Evolutionary conservation across 2,113 vertebrate genomes (phyloP).

Genomic region (Poeciliopsis prolifica): DNA sequence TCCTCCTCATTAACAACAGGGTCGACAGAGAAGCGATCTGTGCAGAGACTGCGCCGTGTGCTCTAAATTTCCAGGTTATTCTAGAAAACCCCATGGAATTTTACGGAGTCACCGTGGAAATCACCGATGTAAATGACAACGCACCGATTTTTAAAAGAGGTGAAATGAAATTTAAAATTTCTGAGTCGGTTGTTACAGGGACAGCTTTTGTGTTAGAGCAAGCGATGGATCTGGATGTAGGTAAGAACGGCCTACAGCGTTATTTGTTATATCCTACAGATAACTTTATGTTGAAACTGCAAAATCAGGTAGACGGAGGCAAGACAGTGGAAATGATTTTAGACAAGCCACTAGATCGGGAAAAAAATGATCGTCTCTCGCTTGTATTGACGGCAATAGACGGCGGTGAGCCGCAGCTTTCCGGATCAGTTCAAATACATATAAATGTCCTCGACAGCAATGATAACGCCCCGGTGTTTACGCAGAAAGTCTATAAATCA

Average conservation of each 20-base stretch:
- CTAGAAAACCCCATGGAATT: slow-evolving; percentile 81
- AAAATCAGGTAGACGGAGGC: slow-evolving; percentile 24
- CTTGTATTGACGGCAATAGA: slow-evolving; percentile 62
- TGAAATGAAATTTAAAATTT: slow-evolving; percentile 74
- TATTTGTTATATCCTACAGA: slow-evolving; percentile 73
- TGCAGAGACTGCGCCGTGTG: slow-evolving; percentile 28
- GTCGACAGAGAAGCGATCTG: slow-evolving; percentile 84
- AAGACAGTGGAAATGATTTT: slow-evolving; percentile 60
- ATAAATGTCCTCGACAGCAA: slow-evolving; percentile 51
- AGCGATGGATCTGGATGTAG: slow-evolving; percentile 79
- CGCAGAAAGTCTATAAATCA: slow-evolving; percentile 53
- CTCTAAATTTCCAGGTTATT: slow-evolving; percentile 71
- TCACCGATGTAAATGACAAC: slow-evolving; percentile 82
- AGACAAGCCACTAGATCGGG: slow-evolving; percentile 52
- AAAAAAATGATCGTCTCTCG: slow-evolving; percentile 12
- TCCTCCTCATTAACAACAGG: slow-evolving; percentile 76
- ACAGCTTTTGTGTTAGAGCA: slow-evolving; percentile 68
- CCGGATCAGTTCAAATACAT: slow-evolving; percentile 24
- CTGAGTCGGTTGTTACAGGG: slow-evolving; percentile 69
- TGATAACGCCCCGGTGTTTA: slow-evolving; percentile 74
- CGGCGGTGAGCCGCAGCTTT: slow-evolving; percentile 42
- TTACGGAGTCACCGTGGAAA: slow-evolving; percentile 68
- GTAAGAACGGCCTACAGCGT: slow-evolving; percentile 71
- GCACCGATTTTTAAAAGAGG: slow-evolving; percentile 72
- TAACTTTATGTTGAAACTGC: slow-evolving; percentile 58